Evolutionary conservation across 64 coral and sea anemone species (phyloP).

Genomic region (Actinia tenebrosa): DNA sequence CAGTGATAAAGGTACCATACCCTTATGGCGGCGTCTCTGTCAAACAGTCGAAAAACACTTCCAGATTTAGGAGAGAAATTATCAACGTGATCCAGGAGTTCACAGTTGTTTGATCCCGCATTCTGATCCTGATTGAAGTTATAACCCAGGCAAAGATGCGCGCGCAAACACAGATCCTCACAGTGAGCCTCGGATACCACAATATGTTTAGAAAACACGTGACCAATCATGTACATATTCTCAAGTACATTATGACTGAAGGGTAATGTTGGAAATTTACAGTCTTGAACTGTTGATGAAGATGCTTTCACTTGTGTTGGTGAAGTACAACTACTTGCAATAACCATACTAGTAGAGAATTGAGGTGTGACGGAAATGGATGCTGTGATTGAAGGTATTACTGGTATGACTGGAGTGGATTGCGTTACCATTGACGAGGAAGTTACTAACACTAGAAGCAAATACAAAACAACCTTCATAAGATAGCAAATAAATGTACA

Average conservation of each 20-base stretch:
- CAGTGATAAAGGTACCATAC: neutral
- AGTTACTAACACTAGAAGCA: neutral
- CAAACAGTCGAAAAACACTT: neutral
- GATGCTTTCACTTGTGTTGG: neutral
- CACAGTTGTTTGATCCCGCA: neutral
- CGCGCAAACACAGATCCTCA: conserved; percentile 3
- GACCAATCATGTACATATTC: neutral
- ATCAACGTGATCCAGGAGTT: conserved; percentile 5
- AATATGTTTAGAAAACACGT: neutral
- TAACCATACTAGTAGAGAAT: neutral
- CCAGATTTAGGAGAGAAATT: neutral
- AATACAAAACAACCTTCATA: neutral
- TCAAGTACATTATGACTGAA: neutral
- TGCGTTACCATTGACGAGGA: neutral
- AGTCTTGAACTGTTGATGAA: neutral
- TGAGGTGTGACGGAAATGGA: neutral
- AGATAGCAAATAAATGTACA: no score
- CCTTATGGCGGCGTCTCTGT: neutral
- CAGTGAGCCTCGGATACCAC: neutral
- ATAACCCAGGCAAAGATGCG: neutral
- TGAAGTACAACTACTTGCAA: neutral
- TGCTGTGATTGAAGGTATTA: neutral
- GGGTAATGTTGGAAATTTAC: neutral
- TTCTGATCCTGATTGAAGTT: neutral
- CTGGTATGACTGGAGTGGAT: neutral